Conservation (phyloP, 1,140 invertebrate species). For the Cydia pomonella region DNA sequence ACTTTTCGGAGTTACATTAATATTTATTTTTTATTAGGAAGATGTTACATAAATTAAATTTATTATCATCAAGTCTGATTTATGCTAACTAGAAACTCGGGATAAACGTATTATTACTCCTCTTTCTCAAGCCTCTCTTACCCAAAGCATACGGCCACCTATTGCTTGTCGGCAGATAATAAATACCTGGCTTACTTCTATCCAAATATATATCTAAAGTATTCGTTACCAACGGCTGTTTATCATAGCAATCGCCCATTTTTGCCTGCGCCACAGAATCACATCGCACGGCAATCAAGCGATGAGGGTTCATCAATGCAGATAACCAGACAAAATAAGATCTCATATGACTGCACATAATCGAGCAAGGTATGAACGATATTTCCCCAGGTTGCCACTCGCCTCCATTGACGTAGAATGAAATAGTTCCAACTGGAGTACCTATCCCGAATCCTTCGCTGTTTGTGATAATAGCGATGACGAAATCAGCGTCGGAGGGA, state of each 20-base stretch:
- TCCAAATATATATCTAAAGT: slow-evolving; percentile 42
- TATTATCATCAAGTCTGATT: background rate
- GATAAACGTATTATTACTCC: background rate
- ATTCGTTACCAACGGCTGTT: slow-evolving; percentile 49
- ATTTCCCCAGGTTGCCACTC: slow-evolving; percentile 83
- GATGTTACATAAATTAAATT: background rate
- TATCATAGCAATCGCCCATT: slow-evolving; percentile 55
- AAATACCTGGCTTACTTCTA: slow-evolving; percentile 55
- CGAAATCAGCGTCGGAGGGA: slow-evolving; percentile 1
- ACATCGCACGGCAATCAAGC: slow-evolving; percentile 61
- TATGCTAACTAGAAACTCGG: background rate
- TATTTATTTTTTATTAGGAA: background rate
- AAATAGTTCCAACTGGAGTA: slow-evolving; percentile 83
- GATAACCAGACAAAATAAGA: slow-evolving; percentile 55
- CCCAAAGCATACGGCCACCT: slow-evolving; percentile 58
- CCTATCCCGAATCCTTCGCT: slow-evolving; percentile 85
- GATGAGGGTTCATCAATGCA: slow-evolving; percentile 50
- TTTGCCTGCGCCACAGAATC: slow-evolving; percentile 63
- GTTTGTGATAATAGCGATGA: slow-evolving; percentile 83
- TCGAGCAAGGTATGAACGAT: slow-evolving; percentile 51
- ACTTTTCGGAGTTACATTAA: too few species aligned
- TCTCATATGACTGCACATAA: slow-evolving; percentile 59
- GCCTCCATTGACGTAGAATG: slow-evolving; percentile 87
- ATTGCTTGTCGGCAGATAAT: slow-evolving; percentile 55
- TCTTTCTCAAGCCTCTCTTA: slow-evolving; percentile 52